phyloP scores from a whole-genome alignment of 2,888 invertebrate species.

The Pimpla rufipes region DNA sequence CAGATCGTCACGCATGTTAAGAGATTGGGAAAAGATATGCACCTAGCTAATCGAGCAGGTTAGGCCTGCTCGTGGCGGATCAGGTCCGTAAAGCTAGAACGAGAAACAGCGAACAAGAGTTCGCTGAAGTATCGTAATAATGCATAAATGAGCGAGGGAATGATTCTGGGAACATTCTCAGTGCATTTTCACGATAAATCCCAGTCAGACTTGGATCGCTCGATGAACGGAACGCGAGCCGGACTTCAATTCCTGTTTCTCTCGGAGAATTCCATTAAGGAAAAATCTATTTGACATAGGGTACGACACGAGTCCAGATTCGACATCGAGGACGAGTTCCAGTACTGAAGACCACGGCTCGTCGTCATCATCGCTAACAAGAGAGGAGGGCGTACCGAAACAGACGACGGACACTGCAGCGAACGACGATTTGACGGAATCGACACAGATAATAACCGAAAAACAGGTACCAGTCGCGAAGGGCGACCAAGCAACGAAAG shows the following conservation, averaged over 20 bases:
- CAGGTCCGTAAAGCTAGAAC: conserved; percentile 18
- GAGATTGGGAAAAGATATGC: neutral
- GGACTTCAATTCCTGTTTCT: neutral
- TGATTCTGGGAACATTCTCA: conserved; percentile 20
- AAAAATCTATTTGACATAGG: conserved; percentile 2
- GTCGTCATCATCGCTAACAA: conserved; percentile 7
- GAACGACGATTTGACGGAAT: neutral
- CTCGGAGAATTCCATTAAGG: neutral
- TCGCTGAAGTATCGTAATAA: conserved; percentile 12
- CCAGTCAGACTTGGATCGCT: conserved; percentile 7
- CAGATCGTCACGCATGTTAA: neutral
- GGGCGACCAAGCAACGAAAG: neutral
- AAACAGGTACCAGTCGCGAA: neutral
- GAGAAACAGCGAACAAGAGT: conserved; percentile 19
- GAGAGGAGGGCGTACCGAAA: neutral
- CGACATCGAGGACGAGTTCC: conserved; percentile 9
- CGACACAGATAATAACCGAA: neutral
- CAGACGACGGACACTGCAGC: neutral
- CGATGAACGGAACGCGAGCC: neutral
- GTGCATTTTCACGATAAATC: neutral
- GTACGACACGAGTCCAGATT: conserved; percentile 11
- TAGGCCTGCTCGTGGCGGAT: conserved; percentile 17
- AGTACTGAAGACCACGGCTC: neutral
- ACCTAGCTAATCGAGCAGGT: conserved; percentile 11
- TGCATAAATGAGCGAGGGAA: neutral